phyloP scores from a whole-genome alignment of 1,140 invertebrate species.

The Leptopilina boulardi region DNA sequence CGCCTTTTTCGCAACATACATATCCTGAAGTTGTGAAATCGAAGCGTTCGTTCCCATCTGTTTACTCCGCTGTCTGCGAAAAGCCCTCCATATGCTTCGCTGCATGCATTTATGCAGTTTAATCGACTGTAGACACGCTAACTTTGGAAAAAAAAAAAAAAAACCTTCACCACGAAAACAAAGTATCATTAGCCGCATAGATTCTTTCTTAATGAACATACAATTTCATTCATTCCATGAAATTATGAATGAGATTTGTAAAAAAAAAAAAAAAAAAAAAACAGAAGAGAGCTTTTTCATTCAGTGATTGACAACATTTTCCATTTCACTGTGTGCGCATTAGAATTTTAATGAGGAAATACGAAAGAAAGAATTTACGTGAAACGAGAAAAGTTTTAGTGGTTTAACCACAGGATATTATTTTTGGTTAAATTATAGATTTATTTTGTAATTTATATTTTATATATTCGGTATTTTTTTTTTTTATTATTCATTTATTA shows the following conservation, averaged over 20 bases:
- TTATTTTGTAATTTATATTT: too few relatives aligned
- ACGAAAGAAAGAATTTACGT: too few relatives aligned
- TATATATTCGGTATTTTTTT: too few relatives aligned
- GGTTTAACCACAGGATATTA: too few relatives aligned
- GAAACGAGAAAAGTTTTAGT: too few relatives aligned
- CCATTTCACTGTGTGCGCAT: not conserved
- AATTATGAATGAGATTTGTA: not conserved
- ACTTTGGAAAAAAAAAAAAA: not conserved
- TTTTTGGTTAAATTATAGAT: too few relatives aligned
- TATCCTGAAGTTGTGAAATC: conserved; percentile 2
- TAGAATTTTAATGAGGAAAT: too few relatives aligned
- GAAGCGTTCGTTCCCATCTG: conserved; percentile 12
- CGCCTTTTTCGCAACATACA: not conserved
- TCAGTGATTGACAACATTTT: not conserved
- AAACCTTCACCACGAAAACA: not conserved
- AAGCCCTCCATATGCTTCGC: conserved; percentile 6
- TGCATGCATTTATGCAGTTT: conserved; percentile 4
- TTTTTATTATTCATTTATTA: too few relatives aligned
- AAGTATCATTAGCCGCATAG: conserved; percentile 5
- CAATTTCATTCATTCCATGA: not conserved
- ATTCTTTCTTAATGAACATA: not conserved
- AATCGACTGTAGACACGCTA: not conserved
- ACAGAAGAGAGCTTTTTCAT: not conserved
- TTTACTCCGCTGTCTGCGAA: not conserved
- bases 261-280: too few relatives aligned